Evolutionary conservation across 2,797 vertebrate species (phyloP).

Genomic region (Enteromius anoplus): DNA sequence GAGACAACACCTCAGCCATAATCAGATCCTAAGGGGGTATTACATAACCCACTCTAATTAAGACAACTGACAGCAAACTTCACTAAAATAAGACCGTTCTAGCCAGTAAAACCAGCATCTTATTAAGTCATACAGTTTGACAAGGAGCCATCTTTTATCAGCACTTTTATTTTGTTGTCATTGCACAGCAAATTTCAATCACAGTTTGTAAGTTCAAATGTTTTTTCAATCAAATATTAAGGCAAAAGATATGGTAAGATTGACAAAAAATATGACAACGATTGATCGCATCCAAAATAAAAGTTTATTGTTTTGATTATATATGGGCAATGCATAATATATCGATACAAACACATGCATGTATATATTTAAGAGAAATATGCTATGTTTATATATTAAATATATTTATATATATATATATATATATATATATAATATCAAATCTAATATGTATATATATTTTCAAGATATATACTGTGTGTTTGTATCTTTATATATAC

Average conservation of each 20-base stretch:
- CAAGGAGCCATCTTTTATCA: background rate
- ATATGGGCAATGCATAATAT: too few species aligned
- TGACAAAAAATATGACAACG: too few species aligned
- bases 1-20: conserved; percentile 42
- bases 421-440: too few species aligned
- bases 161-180: background rate
- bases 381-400: too few species aligned
- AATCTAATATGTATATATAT: too few species aligned
- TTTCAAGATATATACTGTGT: too few species aligned
- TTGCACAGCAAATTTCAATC: background rate
- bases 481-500: too few species aligned
- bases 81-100: background rate
- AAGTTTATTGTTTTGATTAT: too few species aligned
- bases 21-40: conserved; percentile 14
- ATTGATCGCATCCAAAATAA: too few species aligned
- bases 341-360: too few species aligned
- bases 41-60: conserved; percentile 34
- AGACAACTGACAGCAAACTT: background rate
- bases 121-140: background rate
- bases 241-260: background rate
- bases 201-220: background rate
- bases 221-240: background rate
- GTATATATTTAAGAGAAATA: too few species aligned
- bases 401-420: too few species aligned
- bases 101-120: background rate